Conservation (phyloP, 2,113 vertebrate species). For the Hucho hucho region DNA sequence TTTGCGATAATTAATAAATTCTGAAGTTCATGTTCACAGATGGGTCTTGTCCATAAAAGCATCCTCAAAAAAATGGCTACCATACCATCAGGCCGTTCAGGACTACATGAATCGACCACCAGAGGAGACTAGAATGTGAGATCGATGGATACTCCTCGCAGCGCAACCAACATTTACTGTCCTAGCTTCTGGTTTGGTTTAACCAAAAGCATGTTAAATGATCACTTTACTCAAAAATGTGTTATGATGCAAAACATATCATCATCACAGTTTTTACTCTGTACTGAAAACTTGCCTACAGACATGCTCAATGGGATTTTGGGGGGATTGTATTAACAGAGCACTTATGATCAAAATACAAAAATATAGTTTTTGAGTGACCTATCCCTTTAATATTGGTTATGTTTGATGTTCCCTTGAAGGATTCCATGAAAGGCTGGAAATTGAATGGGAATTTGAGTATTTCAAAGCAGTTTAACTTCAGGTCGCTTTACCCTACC, state of each 20-base stretch:
- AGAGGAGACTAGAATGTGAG: constrained; percentile 73
- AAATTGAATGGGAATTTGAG: too few species aligned
- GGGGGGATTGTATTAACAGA: too few species aligned
- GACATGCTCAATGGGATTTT: too few species aligned
- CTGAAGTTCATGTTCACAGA: constrained; percentile 57
- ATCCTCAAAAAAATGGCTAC: constrained; percentile 88
- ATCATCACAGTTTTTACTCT: too few species aligned
- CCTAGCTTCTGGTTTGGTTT: not conserved
- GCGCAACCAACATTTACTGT: not conserved
- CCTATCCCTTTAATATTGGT: not conserved
- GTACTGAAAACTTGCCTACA: too few species aligned
- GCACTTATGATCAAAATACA: too few species aligned
- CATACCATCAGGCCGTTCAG: constrained; percentile 83
- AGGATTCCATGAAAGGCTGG: not conserved
- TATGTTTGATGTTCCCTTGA: not conserved
- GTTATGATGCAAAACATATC: too few species aligned
- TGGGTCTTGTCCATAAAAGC: constrained; percentile 85
- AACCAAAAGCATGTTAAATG: not conserved
- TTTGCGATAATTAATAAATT: not conserved
- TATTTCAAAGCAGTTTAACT: too few species aligned
- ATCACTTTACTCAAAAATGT: not conserved
- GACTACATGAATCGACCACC: constrained; percentile 80
- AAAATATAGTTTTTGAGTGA: too few species aligned
- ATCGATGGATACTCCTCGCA: not conserved
- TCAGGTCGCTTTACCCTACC: too few species aligned